These are phyloP conservation scores for Lissonota sp. DNA, from an alignment of 2,888 invertebrate species.

Conservation along the genomic window DNA sequence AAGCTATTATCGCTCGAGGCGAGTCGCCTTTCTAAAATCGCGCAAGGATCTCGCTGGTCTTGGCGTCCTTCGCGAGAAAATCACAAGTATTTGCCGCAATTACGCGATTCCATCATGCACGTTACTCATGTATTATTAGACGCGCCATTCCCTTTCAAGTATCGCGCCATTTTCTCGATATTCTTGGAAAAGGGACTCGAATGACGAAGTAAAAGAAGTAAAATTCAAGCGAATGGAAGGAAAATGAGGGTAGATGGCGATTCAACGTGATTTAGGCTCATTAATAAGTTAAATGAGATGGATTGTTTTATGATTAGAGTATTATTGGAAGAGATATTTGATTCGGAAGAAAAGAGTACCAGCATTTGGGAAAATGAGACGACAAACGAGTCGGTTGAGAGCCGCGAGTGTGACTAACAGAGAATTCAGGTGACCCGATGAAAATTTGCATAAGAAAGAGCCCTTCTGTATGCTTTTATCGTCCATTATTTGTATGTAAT, in stretches of 20 bases:
- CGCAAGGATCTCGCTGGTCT: conserved; percentile 33
- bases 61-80: conserved; percentile 53
- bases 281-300: too few species aligned
- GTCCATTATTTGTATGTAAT: conserved; percentile 3
- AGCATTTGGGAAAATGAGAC: neutral
- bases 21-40: conserved; percentile 57
- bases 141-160: neutral
- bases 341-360: neutral
- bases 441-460: conserved; percentile 72
- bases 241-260: too few species aligned
- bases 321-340: neutral
- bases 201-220: neutral
- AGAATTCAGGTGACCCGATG: conserved; percentile 68
- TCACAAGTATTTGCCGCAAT: conserved; percentile 48
- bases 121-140: conserved; percentile 23
- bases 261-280: too few species aligned
- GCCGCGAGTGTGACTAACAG: conserved; percentile 70
- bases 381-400: conserved; percentile 34
- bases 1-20: conserved; percentile 25
- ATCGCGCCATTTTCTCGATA: conserved; percentile 10
- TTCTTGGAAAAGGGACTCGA: neutral
- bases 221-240: too few species aligned
- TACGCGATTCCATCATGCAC: conserved; percentile 41
- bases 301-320: neutral
- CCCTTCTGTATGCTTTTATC: conserved; percentile 39